Evolutionary conservation across 2,888 invertebrate genomes (phyloP), one percentile per base, ranked within the genome.

Genomic region (Diadegma fenestrale): DNA sequence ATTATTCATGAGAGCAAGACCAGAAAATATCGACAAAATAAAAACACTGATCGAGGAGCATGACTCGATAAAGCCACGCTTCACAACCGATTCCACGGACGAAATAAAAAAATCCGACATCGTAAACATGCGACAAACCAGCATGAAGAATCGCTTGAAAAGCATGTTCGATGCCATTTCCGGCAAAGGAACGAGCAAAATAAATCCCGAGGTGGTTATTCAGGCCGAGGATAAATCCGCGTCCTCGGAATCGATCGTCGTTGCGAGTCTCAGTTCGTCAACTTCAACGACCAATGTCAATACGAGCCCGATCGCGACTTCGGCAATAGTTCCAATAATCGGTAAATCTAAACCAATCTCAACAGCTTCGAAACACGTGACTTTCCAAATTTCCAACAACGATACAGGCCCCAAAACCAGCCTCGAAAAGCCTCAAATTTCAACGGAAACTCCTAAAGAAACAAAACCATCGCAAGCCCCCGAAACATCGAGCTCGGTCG

Each of bases 101-200:
- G 94, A 94, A 87, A 94, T 94, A n/a, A 92, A 91, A 51, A 94
- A 91, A 72, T 91, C 92, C 26, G 94, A 94, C 69, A 92, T 94
- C 71, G 88, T 91, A 1, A 91, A 92, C 58, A 93, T 93, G 93
- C 89, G 93, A n/a, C 91, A 93, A 83, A 93, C 91, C 0, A 93
- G 92, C 66, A 93, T 94, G 93, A 91, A 91, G 45, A 89, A 91
- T 0, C 91, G 93, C 76, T 88, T 94, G 17, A 92, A 93, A 72
- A 94, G 92, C 63, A 94, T 94, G 94, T 93, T 93, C 41, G 92
- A 94, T 81, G 94, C 93, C 3, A 93, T 93, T 87, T 93, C 93
- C 22, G 94, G 94, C 3, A 93, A 93, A 90, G 90, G 89, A 26
- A 80, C 91, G 3, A 92, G 89, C 43, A 90, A 88, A 87, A 93